These are phyloP conservation scores for Saccostrea cuccullata DNA, from an alignment of 1,140 invertebrate genomes.

Conservation along the genomic window DNA sequence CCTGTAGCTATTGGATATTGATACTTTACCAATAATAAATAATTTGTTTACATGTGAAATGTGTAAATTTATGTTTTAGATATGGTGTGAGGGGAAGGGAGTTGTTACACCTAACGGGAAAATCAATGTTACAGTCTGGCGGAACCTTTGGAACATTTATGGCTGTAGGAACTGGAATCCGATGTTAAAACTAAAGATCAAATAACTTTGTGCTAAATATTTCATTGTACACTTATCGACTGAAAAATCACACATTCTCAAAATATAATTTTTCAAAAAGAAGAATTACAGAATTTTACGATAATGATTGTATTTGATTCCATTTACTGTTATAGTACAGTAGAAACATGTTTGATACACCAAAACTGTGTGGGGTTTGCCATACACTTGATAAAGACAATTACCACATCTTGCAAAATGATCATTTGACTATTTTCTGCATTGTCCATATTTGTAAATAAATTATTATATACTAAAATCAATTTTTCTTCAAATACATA, in stretches of 20 bases:
- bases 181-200: conserved; percentile 77
- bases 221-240: neutral
- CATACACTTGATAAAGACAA: neutral
- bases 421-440: neutral
- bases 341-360: neutral
- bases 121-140: conserved; percentile 97
- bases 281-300: neutral
- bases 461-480: neutral
- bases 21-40: too few relatives aligned
- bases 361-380: neutral
- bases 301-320: neutral
- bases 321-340: neutral
- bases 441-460: conserved; percentile 8
- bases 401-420: neutral
- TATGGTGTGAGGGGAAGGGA: conserved; percentile 94
- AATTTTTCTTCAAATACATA: neutral
- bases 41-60: neutral
- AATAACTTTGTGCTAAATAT: neutral
- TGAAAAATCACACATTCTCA: neutral
- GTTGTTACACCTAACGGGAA: conserved; percentile 94
- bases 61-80: conserved; percentile 80
- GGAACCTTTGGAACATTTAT: conserved; percentile 98
- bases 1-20: too few relatives aligned
- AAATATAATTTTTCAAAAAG: neutral
- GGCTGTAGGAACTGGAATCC: conserved; percentile 83